Percentiles rank a stretch among this genome's conserved stretches.
These are phyloP conservation scores for Toxonevra muliebris DNA, from an alignment of 2,888 invertebrate genomes.

Conservation along the genomic window DNA sequence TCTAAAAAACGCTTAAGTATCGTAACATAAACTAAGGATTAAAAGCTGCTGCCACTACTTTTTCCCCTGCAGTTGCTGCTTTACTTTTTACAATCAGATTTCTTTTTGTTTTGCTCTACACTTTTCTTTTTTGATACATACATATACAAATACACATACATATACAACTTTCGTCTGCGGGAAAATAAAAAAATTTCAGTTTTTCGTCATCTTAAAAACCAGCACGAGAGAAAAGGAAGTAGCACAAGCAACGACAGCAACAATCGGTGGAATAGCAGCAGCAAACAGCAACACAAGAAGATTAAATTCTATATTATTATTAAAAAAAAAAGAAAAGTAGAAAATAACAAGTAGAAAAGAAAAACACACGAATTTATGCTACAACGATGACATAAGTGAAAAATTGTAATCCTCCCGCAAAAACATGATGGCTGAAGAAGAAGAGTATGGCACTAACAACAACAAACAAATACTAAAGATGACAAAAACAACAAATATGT, in stretches of 20 bases:
- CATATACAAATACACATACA: too few species aligned
- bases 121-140: background rate
- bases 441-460: conserved; percentile 17
- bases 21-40: conserved; percentile 40
- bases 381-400: conserved; percentile 44
- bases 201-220: conserved; percentile 31
- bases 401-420: conserved; percentile 43
- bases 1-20: conserved; percentile 27
- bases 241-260: conserved; percentile 7
- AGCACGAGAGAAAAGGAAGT: conserved; percentile 12
- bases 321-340: conserved; percentile 22
- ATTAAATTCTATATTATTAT: conserved; percentile 38
- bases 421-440: conserved; percentile 30
- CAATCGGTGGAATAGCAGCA: background rate
- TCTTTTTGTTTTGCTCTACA: too few species aligned
- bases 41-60: conserved; percentile 10
- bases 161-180: conserved; percentile 6
- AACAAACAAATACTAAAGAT: conserved; percentile 16
- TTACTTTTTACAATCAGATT: too few species aligned
- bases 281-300: conserved; percentile 24
- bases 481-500: too few species aligned
- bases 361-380: conserved; percentile 34
- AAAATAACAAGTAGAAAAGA: background rate
- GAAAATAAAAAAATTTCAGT: conserved; percentile 36
- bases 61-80: too few species aligned